Evolutionary conservation across 2,113 vertebrate genomes (phyloP), one percentile per base, ranked within the genome.

Genomic region (Myiagra hebetior): DNA sequence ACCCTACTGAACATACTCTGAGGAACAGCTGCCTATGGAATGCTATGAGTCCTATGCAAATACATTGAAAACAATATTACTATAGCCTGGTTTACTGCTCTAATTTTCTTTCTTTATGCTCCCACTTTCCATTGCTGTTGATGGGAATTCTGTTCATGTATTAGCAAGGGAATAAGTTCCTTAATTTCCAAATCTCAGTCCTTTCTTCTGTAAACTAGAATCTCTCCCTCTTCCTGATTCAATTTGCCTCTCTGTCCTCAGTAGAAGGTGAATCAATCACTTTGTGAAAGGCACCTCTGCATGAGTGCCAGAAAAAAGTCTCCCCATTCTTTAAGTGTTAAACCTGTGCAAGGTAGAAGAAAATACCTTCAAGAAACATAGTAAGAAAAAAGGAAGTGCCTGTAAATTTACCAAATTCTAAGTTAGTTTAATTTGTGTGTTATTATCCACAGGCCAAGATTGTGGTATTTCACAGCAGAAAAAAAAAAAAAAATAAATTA

Each of bases 231-330:
- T n/a, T 84, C 46, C 27, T 96, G 89, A 94, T 89, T 94, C 67
- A 89, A 78, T 95, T 93, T 91, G n/a, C 44, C 68, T 91, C 59
- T 53, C 79, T 31, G 67, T 79, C 55, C 42, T 41, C 37, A 42
- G 14, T 0, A 87, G 39, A 89, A 93, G 70, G 79, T 73, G 69
- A 96, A 78, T 83, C 50, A 96, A 84, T 80, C 31, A 24, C 84
- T 44, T 83, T 19, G 46, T 13, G 68, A 95, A 96, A 95, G 94
- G 86, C 93, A 96, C 83, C 74, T 89, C 80, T 84, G 31, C 27
- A 22, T 17, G 76, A 73, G 88, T 81, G 75, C n/a, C 26, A 49
- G 20, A 67, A 52, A 42, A 57, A 87, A 85, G 22, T 35, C n/a
- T 53, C 23, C 13, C 19, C n/a, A 35, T 21, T 77, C 41, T 70